phyloP scores from a whole-genome alignment of 2,888 invertebrate genomes.

The Drosophila vallismaia region DNA sequence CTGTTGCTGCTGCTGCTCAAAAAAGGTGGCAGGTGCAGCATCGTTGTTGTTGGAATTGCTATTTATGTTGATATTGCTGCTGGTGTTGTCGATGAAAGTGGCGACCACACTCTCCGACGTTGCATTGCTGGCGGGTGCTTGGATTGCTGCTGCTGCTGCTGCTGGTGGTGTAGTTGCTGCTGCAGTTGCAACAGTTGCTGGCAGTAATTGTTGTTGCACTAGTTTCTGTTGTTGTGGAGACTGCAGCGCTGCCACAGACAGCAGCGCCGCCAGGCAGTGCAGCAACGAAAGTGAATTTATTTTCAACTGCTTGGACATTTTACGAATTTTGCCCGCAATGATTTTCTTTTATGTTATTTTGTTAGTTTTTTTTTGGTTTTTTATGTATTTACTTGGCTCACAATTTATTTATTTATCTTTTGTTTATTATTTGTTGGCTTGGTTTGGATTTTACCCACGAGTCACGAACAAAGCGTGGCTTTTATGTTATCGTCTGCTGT shows the following conservation, averaged over 20 bases:
- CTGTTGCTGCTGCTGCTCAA: slow-evolving; percentile 45
- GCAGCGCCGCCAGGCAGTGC: slow-evolving; percentile 51
- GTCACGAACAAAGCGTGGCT: slow-evolving; percentile 53
- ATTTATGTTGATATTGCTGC: slow-evolving; percentile 30
- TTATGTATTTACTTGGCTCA: slow-evolving; percentile 8
- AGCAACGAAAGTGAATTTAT: slow-evolving; percentile 74
- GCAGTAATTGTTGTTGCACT: slow-evolving; percentile 25
- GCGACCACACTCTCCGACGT: slow-evolving; percentile 43
- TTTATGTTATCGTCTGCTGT: slow-evolving; percentile 30
- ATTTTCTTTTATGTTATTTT: slow-evolving; percentile 29
- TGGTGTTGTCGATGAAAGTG: slow-evolving; percentile 68
- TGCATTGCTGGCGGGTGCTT: slow-evolving; percentile 48
- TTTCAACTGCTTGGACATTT: slow-evolving; percentile 61
- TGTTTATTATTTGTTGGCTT: slow-evolving; percentile 14
- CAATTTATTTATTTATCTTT: slow-evolving; percentile 10
- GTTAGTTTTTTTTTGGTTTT: slow-evolving; percentile 5
- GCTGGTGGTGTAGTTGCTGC: slow-evolving; percentile 29
- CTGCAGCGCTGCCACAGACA: slow-evolving; percentile 45
- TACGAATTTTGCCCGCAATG: slow-evolving; percentile 35
- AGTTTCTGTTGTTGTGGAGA: slow-evolving; percentile 40
- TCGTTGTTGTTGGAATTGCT: slow-evolving; percentile 27
- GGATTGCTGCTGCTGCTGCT: slow-evolving; percentile 37
- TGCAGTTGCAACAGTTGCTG: slow-evolving; percentile 35
- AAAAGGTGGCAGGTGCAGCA: slow-evolving; percentile 21
- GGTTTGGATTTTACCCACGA: slow-evolving; percentile 32